These are phyloP conservation scores for Eupithecia abbreviata DNA, from an alignment of 2,888 invertebrate species.

Conservation along the genomic window DNA sequence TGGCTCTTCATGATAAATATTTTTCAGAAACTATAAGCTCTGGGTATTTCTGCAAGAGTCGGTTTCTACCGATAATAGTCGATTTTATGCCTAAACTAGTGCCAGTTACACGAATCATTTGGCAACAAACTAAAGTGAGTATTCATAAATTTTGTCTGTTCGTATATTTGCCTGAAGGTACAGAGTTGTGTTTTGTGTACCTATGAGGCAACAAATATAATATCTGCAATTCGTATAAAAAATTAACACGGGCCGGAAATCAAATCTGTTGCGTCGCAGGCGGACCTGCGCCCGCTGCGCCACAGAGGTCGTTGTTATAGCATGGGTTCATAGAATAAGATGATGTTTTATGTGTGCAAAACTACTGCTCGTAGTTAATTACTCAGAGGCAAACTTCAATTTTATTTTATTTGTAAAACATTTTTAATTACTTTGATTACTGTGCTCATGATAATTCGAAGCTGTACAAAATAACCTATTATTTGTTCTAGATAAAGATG, in stretches of 20 bases:
- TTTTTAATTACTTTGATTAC: background rate
- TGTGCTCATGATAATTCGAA: background rate
- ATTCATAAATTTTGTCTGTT: background rate
- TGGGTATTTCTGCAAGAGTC: conserved; percentile 90
- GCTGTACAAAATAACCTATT: background rate
- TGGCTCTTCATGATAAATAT: background rate
- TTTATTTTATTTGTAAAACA: too few species aligned
- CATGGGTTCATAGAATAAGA: background rate
- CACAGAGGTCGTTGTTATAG: too few species aligned
- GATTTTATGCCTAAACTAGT: conserved; percentile 89
- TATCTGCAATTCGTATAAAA: too few species aligned
- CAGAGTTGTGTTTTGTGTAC: too few species aligned
- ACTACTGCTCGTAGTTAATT: background rate
- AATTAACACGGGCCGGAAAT: too few species aligned
- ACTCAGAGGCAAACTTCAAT: too few species aligned
- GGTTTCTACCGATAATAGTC: conserved; percentile 88
- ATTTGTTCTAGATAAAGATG: conserved; percentile 87
- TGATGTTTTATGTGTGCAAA: background rate
- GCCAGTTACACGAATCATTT: conserved; percentile 90
- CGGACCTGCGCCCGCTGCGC: too few species aligned
- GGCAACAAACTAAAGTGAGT: conserved; percentile 91
- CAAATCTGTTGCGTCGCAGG: too few species aligned
- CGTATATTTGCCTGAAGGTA: background rate
- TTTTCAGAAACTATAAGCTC: conserved; percentile 88
- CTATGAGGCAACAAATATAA: too few species aligned